These are phyloP conservation scores for Muscidifurax raptorellus DNA, from an alignment of 1,140 invertebrate species.

Conservation along the genomic window DNA sequence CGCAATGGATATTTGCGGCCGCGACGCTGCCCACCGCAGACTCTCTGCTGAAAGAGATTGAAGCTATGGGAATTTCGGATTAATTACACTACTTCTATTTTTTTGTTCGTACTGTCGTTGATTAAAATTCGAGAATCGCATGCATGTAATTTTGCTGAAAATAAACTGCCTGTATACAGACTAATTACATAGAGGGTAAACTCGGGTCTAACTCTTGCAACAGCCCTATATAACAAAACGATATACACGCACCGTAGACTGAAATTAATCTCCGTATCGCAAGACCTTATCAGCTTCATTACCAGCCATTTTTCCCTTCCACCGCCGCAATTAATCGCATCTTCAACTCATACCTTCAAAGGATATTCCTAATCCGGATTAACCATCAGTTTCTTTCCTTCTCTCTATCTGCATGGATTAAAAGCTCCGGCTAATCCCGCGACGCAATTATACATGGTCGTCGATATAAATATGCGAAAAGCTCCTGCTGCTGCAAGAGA, in stretches of 20 bases:
- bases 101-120: neutral
- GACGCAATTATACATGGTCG: neutral
- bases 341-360: neutral
- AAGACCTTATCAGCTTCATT: neutral
- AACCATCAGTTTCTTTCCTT: neutral
- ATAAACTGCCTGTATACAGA: too few relatives aligned
- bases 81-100: neutral
- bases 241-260: too few relatives aligned
- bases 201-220: too few relatives aligned
- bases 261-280: neutral
- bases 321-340: neutral
- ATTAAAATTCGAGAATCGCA: neutral
- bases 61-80: neutral
- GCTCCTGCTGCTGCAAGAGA: too few relatives aligned
- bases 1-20: constrained; percentile 39
- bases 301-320: neutral
- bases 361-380: neutral
- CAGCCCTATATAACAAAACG: too few relatives aligned
- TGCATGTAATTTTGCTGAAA: too few relatives aligned
- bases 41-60: constrained; percentile 13
- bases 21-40: constrained; percentile 11
- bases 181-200: neutral
- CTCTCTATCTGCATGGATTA: neutral
- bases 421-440: neutral
- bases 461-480: neutral